A percentile compares a stretch with the other conserved stretches of the same genome.
phyloP scores from a whole-genome alignment of 64 coral and sea anemone species.

The Montipora capricornis region DNA sequence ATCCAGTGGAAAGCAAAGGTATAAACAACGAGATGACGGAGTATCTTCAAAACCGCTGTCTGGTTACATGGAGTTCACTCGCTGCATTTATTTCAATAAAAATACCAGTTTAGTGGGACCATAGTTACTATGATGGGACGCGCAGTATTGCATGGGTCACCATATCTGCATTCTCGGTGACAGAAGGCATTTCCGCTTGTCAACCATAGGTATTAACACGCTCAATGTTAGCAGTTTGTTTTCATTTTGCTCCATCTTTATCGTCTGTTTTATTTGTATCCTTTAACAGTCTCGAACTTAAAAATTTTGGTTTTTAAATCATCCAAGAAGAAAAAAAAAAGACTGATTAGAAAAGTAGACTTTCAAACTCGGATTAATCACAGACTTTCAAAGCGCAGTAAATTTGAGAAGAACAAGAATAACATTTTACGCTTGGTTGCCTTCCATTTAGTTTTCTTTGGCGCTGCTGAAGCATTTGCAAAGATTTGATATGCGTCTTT shows the following conservation, averaged over 20 bases:
- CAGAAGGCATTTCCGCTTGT: not conserved
- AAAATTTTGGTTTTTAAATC: not conserved
- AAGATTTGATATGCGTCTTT: not conserved
- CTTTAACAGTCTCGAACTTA: not conserved
- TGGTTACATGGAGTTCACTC: not conserved
- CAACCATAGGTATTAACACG: not conserved
- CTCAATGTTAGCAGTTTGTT: not conserved
- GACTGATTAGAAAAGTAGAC: not conserved
- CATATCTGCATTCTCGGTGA: not conserved
- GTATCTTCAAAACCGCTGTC: not conserved
- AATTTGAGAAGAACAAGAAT: conserved; percentile 15
- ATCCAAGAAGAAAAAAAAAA: not conserved
- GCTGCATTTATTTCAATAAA: not conserved
- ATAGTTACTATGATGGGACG: not conserved
- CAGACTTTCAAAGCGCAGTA: not conserved
- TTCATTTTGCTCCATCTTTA: not conserved
- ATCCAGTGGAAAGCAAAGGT: not conserved
- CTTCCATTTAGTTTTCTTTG: conserved; percentile 10
- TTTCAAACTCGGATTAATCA: not conserved
- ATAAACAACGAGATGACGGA: conserved; percentile 29
- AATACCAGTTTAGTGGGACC: not conserved
- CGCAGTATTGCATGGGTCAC: not conserved
- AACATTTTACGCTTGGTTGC: not conserved
- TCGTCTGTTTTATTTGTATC: not conserved
- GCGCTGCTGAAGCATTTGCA: not conserved